phyloP scores from a whole-genome alignment of 2,113 vertebrate species.

The Cryptomyrus ogoouensis region DNA sequence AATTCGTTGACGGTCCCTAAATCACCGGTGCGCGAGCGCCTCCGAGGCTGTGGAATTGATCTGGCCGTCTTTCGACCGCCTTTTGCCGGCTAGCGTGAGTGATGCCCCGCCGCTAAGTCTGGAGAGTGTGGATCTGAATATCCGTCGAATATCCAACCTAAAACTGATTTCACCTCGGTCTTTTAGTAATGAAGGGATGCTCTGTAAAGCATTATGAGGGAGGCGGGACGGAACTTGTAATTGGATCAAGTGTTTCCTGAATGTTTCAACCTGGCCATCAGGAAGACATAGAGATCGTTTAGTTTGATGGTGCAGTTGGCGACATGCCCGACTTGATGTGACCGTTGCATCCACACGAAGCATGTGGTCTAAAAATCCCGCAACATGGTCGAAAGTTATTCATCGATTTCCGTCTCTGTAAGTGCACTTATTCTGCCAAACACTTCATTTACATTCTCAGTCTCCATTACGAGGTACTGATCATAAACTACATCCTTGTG shows the following conservation, averaged over 20 bases:
- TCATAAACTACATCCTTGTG: background rate
- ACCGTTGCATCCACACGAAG: background rate
- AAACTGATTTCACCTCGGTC: too few relatives aligned
- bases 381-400: background rate
- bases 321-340: background rate
- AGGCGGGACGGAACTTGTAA: background rate
- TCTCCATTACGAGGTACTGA: background rate
- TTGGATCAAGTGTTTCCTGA: background rate
- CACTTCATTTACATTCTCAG: background rate
- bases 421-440: background rate
- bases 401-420: background rate
- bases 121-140: too few relatives aligned
- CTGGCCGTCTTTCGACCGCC: too few relatives aligned
- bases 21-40: too few relatives aligned
- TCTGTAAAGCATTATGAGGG: background rate
- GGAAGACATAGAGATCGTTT: background rate
- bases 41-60: too few relatives aligned
- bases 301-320: background rate
- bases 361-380: background rate
- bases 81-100: too few relatives aligned
- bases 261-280: background rate
- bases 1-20: too few relatives aligned
- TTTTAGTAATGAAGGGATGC: background rate
- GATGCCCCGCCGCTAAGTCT: too few relatives aligned
- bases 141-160: too few relatives aligned